These are phyloP conservation scores for Herminia tarsipennalis DNA, from an alignment of 2,888 invertebrate genomes.

Conservation along the genomic window DNA sequence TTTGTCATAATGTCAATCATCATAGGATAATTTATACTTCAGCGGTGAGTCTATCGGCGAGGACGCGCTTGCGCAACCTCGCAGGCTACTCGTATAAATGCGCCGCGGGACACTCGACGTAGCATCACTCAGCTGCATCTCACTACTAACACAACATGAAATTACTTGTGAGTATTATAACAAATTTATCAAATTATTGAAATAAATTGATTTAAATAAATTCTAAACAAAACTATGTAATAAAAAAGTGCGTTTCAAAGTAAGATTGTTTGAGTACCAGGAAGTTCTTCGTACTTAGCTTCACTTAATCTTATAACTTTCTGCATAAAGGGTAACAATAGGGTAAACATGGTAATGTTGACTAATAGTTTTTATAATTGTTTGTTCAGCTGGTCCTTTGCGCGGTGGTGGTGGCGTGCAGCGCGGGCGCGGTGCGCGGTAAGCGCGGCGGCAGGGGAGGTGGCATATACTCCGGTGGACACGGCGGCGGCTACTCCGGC, in stretches of 20 bases:
- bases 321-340: neutral
- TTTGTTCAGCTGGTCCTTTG: slow-evolving; percentile 23
- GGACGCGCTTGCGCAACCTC: slow-evolving; percentile 3
- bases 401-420: slow-evolving; percentile 28
- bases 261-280: too few species aligned
- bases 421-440: slow-evolving; percentile 26
- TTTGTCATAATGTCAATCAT: too few species aligned
- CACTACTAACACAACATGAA: slow-evolving; percentile 28
- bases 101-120: neutral
- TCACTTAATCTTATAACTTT: too few species aligned
- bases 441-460: slow-evolving; percentile 30
- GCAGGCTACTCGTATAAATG: slow-evolving; percentile 5
- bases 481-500: slow-evolving; percentile 4
- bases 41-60: too few species aligned
- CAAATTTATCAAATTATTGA: neutral
- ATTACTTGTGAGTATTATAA: slow-evolving; percentile 29
- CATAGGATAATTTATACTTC: too few species aligned
- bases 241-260: too few species aligned
- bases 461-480: slow-evolving; percentile 3
- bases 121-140: slow-evolving; percentile 16
- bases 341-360: neutral
- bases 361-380: neutral
- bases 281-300: too few species aligned
- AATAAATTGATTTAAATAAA: neutral
- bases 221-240: neutral